Conservation (phyloP, 2,888 invertebrate genomes). For the Incurvaria masculella region DNA sequence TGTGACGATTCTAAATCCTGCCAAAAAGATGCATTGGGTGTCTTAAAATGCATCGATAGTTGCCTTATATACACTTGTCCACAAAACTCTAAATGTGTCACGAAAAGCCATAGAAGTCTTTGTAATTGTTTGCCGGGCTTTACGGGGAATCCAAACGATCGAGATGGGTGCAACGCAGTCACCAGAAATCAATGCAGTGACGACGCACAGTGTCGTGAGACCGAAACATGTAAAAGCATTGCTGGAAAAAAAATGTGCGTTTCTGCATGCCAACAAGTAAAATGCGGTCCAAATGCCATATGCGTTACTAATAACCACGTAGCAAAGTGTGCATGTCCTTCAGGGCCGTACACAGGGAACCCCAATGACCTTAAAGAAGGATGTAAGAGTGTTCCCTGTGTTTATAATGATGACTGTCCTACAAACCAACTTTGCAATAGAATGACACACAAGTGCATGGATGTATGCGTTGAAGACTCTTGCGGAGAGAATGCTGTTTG, state of each 20-base stretch:
- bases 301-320: slow-evolving; percentile 89
- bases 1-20: slow-evolving; percentile 71
- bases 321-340: slow-evolving; percentile 86
- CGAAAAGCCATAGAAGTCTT: slow-evolving; percentile 67
- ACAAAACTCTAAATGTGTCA: slow-evolving; percentile 76
- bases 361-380: slow-evolving; percentile 73
- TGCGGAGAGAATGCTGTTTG: slow-evolving; percentile 89
- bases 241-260: slow-evolving; percentile 64
- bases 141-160: slow-evolving; percentile 86
- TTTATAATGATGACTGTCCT: slow-evolving; percentile 83
- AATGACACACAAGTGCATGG: slow-evolving; percentile 75
- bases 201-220: slow-evolving; percentile 81
- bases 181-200: slow-evolving; percentile 73
- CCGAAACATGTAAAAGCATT: slow-evolving; percentile 69
- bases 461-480: slow-evolving; percentile 76
- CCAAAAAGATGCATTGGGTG: slow-evolving; percentile 79
- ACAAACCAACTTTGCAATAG: slow-evolving; percentile 78
- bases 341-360: slow-evolving; percentile 83
- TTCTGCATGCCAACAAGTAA: slow-evolving; percentile 72
- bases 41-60: slow-evolving; percentile 75
- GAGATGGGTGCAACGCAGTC: slow-evolving; percentile 77
- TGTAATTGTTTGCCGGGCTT: slow-evolving; percentile 84
- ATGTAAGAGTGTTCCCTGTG: slow-evolving; percentile 78
- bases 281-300: slow-evolving; percentile 83
- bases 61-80: slow-evolving; percentile 84